Base-by-base conservation (phyloP, 2,888 invertebrate species). In the Apodemia hepburni region DNA sequence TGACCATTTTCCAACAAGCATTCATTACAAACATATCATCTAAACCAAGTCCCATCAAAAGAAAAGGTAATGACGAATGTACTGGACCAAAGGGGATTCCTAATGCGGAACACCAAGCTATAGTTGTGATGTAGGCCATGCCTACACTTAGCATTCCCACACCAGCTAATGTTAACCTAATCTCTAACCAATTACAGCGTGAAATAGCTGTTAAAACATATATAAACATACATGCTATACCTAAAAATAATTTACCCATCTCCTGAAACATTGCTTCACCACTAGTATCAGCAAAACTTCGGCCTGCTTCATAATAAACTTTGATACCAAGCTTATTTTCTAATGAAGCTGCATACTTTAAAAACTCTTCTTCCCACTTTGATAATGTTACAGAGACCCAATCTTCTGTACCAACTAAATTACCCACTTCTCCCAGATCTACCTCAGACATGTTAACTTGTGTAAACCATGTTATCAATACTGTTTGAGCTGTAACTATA, bases 11-110 rank as follows among this genome's bases (percentile, higher is more conserved):
- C 95, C 95, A 96, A 76, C 95, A 95, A 22, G 95, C 95, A 86
- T 95, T 94, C 86, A 97, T 95, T 0, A 97, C 96, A 82, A 97
- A 97, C 93, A 97, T 96, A 76, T 97, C 97, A 73, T 97, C 97
- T 29, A 97, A 94, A 45, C 95, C 95, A 70, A 96, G 92, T 66
- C 97, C 97, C 93, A 97, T 94, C 17, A 97, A 79, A 64, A 97
- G 90, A 82, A 97, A 97, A 7, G 97, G 97, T 66, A 97, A 83
- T 15, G 96, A 95, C 11, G 95, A 95, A 79, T 97, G 97, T 0
- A 97, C 95, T 0, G 97, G 97, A 1, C 97, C 96, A 79, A 96
- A 97, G 38, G 95, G 93, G 45, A 96, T 89, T 8, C 95, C 95
- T 64, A 95, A 76, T 9, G 94, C 78, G 1, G 96, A 95, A 75